Evolutionary conservation across 2,888 invertebrate species (phyloP), one percentile per base, ranked within the genome.

Genomic region (Drosophila multiciliata): DNA sequence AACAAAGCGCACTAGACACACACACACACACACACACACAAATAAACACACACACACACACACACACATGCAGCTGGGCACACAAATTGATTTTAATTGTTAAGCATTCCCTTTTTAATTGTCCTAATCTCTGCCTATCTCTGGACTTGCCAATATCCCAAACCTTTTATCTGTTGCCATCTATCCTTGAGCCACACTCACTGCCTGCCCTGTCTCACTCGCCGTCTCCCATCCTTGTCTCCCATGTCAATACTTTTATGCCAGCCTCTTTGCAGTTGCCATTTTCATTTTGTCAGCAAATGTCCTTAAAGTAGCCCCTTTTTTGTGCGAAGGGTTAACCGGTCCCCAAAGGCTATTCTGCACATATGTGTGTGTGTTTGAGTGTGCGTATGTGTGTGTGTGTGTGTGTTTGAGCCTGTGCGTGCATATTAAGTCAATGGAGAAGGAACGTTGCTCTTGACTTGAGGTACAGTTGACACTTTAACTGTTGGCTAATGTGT

Each of bases 1-100:
- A 89, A 89, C 82, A 78, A 73, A 68, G 78, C 61, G 68, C 73
- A 74, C 32, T 49, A 60, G 36, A 52, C 62, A 65, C 80, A 23
- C 23, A 23, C 23, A 23, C 23, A 23, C 23, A 23, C 23, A 68
- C 66, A 77, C 77, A 62, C 68, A 69, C 29, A 52, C 50, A 33
- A 38, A 42, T 58, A 35, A 53, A 63, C 42, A 59, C 58, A 57
- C 55, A 23, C 60, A 50, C 52, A 68, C 63, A 54, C 54, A 65
- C 70, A 64, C 32, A 65, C 61, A 59, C 54, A 72, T 29, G 42
- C 29, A 48, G 42, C 29, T 48, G 36, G 32, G 12, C 49, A 80
- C 61, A 78, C 83, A 90, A 87, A 87, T 87, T 87, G 90, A 87
- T 90, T 87, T 87, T 87, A 87, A 87, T 87, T 90, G 90, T 90